These are phyloP conservation scores for Pseudomyrmex cubaensis DNA, from an alignment of 1,140 invertebrate species.

Conservation along the genomic window DNA sequence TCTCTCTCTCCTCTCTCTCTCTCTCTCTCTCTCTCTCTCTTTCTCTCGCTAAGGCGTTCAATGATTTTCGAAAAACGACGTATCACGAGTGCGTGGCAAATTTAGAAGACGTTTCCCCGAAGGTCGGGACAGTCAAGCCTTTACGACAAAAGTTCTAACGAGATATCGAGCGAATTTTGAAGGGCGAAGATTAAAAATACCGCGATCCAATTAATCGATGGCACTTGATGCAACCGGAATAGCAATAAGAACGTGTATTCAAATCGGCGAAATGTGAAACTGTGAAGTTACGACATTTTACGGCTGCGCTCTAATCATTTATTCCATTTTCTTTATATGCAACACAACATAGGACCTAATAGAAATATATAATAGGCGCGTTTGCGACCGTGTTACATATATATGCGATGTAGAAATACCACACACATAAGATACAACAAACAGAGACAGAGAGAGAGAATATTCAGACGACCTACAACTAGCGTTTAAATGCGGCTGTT, in stretches of 20 bases:
- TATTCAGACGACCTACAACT: not conserved
- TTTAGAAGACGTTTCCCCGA: not conserved
- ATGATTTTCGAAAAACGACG: constrained; percentile 56
- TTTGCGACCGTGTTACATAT: not conserved
- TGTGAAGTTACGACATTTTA: constrained; percentile 6
- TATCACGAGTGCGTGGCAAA: constrained; percentile 7
- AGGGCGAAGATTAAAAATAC: constrained; percentile 26
- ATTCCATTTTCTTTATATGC: not conserved
- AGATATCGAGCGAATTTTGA: not conserved
- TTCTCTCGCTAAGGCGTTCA: constrained; percentile 1
- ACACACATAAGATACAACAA: too few relatives aligned
- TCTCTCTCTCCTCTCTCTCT: constrained; percentile 37
- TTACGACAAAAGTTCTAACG: not conserved
- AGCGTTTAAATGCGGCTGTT: constrained; percentile 37
- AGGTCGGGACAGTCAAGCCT: too few relatives aligned
- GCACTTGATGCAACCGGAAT: not conserved
- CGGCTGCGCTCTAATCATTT: not conserved
- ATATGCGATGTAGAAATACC: too few relatives aligned
- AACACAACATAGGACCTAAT: too few relatives aligned
- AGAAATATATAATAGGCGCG: not conserved
- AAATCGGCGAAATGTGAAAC: not conserved
- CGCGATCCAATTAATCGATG: constrained; percentile 13
- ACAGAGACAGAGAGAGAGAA: too few relatives aligned
- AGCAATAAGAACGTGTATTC: not conserved
- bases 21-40: constrained; percentile 37